Conservation (phyloP, 64 coral and sea anemone species). For the Cladopsammia gracilis region DNA sequence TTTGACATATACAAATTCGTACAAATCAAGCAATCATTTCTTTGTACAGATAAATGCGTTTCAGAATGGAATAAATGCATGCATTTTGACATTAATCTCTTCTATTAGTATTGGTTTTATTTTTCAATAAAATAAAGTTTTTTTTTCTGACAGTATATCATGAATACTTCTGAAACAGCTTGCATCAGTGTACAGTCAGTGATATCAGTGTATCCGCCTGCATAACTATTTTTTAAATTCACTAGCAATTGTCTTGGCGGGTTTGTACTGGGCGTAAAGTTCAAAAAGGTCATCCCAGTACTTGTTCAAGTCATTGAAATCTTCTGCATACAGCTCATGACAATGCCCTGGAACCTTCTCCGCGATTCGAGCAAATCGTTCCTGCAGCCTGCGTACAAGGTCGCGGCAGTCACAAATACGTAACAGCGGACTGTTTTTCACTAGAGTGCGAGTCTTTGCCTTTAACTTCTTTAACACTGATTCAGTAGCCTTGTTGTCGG, state of each 20-base stretch:
- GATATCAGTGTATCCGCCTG: no score
- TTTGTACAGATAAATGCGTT: no score
- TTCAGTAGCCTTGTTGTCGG: not conserved
- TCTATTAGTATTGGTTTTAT: no score
- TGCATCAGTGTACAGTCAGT: no score
- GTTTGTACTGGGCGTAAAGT: constrained; percentile 8
- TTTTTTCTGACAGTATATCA: no score
- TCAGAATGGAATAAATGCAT: no score
- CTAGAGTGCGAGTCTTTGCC: not conserved
- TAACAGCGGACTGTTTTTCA: not conserved
- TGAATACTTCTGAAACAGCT: no score
- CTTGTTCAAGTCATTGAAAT: not conserved
- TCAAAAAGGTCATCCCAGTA: constrained; percentile 43
- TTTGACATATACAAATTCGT: not conserved
- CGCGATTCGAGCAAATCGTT: not conserved
- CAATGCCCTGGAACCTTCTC: not conserved
- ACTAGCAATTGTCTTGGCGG: not conserved
- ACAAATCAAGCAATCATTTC: not conserved
- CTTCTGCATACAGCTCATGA: not conserved
- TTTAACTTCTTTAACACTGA: constrained; percentile 7
- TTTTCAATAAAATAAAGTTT: no score
- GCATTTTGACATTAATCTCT: no score
- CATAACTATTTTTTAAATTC: no score
- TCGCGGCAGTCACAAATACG: not conserved
- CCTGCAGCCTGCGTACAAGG: not conserved